phyloP scores from a whole-genome alignment of 2,797 vertebrate genomes.

The Heteromormyrus szaboi region DNA sequence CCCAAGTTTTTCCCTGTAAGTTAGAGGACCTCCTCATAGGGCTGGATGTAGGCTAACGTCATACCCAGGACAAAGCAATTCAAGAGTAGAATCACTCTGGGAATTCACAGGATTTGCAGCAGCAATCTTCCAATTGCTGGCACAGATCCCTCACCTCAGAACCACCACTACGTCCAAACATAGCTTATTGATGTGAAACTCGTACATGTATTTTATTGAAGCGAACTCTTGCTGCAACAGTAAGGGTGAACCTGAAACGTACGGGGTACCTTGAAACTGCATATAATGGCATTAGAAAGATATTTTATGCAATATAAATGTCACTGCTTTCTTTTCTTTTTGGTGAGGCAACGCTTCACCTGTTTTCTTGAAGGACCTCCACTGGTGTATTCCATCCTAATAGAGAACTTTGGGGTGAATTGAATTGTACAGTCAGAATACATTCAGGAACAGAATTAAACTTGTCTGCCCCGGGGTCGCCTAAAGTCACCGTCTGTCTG shows the following conservation, averaged over 20 bases:
- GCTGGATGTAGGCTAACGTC: background rate
- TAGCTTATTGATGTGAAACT: background rate
- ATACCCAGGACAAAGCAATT: background rate
- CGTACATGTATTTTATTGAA: background rate
- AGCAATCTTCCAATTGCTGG: background rate
- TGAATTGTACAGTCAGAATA: background rate
- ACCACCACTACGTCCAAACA: background rate
- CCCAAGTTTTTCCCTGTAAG: background rate
- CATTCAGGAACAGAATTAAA: background rate
- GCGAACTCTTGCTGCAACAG: background rate
- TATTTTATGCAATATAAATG: background rate
- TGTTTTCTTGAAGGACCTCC: background rate
- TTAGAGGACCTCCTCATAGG: background rate
- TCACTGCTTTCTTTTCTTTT: background rate
- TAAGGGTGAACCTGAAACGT: background rate
- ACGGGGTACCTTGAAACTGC: background rate
- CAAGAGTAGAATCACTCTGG: background rate
- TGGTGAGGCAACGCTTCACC: background rate
- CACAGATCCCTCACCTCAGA: background rate
- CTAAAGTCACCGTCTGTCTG: background rate
- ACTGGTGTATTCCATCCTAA: background rate
- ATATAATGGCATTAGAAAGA: background rate
- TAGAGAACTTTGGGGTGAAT: background rate
- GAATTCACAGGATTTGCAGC: background rate
- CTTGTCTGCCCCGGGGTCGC: background rate